These are phyloP conservation scores for Tortricodes alternella DNA, from an alignment of 2,888 invertebrate genomes.

Conservation along the genomic window DNA sequence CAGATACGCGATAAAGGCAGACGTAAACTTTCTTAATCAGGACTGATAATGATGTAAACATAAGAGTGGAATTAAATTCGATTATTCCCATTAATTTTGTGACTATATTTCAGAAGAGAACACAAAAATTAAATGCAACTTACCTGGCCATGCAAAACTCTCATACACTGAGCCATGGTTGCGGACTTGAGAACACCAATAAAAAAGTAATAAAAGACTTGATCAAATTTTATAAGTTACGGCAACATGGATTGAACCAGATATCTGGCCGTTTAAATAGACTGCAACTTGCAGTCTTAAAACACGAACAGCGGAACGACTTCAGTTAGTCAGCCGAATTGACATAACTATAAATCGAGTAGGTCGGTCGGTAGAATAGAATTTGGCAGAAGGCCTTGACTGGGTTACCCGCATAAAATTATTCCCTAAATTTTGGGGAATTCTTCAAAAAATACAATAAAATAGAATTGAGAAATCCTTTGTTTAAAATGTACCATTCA, in stretches of 20 bases:
- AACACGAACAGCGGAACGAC: conserved; percentile 44
- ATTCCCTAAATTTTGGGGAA: background rate
- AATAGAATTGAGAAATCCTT: too few relatives aligned
- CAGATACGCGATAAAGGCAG: conserved; percentile 49
- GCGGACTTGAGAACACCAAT: conserved; percentile 63
- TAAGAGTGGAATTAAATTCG: conserved; percentile 24
- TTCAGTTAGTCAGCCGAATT: conserved; percentile 43
- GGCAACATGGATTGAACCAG: conserved; percentile 69
- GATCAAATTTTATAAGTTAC: conserved; percentile 52
- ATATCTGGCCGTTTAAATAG: conserved; percentile 43
- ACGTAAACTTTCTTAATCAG: conserved; percentile 39
- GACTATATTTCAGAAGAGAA: conserved; percentile 41
- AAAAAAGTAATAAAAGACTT: conserved; percentile 45
- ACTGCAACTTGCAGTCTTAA: conserved; percentile 44
- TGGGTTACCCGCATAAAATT: conserved; percentile 9
- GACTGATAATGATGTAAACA: conserved; percentile 62
- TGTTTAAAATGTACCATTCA: too few relatives aligned
- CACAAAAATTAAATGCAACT: conserved; percentile 48
- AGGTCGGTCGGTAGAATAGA: conserved; percentile 32
- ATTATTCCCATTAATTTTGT: background rate
- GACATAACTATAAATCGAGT: conserved; percentile 35
- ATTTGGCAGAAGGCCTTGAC: conserved; percentile 23
- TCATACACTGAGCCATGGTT: conserved; percentile 89
- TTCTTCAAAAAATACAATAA: background rate
- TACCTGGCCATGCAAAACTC: conserved; percentile 91